Evolutionary conservation across 1,140 invertebrate genomes (phyloP).

Genomic region (Grapholita molesta): DNA sequence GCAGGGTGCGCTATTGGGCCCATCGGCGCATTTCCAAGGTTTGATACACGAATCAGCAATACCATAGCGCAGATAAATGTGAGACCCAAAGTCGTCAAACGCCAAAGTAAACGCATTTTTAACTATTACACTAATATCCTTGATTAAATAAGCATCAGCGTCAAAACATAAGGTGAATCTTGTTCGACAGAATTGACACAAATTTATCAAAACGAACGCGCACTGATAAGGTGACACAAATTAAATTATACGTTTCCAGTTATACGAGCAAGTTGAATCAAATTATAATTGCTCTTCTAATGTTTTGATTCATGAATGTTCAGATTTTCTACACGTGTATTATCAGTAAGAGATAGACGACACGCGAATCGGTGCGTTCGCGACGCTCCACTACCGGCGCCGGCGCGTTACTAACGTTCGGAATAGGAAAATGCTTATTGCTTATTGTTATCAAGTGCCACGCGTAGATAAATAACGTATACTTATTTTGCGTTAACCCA

Average conservation of each 20-base stretch:
- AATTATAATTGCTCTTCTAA: neutral
- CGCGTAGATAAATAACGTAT: constrained; percentile 1
- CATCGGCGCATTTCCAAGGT: constrained; percentile 13
- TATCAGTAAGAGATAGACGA: too few relatives aligned
- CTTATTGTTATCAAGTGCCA: constrained; percentile 3
- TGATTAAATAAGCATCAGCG: neutral
- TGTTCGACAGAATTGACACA: neutral
- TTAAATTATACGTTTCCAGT: neutral
- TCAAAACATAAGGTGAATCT: neutral
- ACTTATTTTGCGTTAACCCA: neutral
- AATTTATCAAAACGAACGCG: neutral
- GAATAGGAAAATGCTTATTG: constrained; percentile 3
- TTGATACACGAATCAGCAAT: constrained; percentile 34
- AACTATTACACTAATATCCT: neutral
- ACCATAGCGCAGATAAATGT: constrained; percentile 32
- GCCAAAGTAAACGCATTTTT: constrained; percentile 41
- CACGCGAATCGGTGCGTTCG: neutral
- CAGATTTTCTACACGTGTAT: too few relatives aligned
- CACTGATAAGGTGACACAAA: constrained; percentile 8
- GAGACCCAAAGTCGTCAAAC: neutral
- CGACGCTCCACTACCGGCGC: neutral
- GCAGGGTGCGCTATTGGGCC: neutral
- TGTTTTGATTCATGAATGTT: neutral
- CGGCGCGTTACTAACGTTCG: neutral
- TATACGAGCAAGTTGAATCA: neutral